A percentile compares a stretch with the other conserved stretches of the same genome.
These are phyloP conservation scores for Poeciliopsis retropinna DNA, from an alignment of 2,113 vertebrate species.

Conservation along the genomic window DNA sequence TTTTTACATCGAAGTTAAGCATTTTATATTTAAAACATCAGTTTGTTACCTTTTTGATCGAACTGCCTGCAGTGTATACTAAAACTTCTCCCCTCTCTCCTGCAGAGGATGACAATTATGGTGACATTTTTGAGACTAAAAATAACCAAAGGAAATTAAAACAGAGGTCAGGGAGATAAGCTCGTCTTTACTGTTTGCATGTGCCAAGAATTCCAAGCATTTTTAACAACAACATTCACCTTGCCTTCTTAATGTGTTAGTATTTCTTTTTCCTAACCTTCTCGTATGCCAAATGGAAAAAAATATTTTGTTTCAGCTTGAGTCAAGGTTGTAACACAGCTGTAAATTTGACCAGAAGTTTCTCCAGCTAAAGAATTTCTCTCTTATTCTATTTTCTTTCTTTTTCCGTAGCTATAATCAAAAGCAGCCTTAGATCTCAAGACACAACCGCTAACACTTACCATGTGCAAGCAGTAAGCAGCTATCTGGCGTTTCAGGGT, in stretches of 20 bases:
- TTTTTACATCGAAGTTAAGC: not conserved
- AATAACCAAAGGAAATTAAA: slow-evolving; percentile 27
- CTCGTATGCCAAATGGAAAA: not conserved
- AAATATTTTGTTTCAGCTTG: not conserved
- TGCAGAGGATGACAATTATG: slow-evolving; percentile 18
- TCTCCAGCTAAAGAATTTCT: not conserved
- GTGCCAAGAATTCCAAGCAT: slow-evolving; percentile 4
- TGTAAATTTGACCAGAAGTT: not conserved
- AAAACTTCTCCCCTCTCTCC: slow-evolving; percentile 22
- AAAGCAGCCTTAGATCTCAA: not conserved
- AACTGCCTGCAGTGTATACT: not conserved
- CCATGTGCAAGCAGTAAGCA: not conserved
- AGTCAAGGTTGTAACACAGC: not conserved
- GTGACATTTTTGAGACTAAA: slow-evolving; percentile 24
- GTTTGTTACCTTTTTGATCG: slow-evolving; percentile 3
- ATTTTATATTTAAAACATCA: slow-evolving; percentile 8
- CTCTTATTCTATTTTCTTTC: not conserved
- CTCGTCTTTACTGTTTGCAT: not conserved
- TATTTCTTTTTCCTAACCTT: not conserved
- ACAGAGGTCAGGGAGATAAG: not conserved
- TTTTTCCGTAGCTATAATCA: not conserved
- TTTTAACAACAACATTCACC: not conserved
- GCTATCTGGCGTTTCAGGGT: not conserved
- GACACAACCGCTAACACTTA: slow-evolving; percentile 7
- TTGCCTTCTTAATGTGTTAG: not conserved